Base-by-base conservation (phyloP, 2,888 invertebrate species). In the Neoascia interrupta region DNA sequence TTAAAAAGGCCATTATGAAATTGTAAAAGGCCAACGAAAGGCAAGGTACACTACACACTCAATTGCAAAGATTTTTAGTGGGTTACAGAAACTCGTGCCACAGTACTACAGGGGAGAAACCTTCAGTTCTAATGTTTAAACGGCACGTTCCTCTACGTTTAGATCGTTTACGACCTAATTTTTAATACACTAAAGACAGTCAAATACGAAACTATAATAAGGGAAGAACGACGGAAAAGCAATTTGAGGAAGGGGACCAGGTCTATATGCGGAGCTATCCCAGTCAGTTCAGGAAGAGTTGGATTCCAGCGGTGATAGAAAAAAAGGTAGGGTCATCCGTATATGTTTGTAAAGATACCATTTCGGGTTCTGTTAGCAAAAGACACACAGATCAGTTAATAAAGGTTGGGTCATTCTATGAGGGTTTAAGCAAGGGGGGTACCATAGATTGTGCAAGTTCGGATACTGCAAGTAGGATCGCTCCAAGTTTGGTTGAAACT, bases 1-100 rank as follows among this genome's bases (percentile, higher is more conserved):
- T 75, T 5, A 47, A 79, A 10, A 34, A 73, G 5, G 81, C 56
- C 1, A 51, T 81, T n/a, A 66, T 66, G 41, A 21, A 64, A 31
- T 26, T 49, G 3, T 28, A 49, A 11, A 11, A 11, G 11, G 61
- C 23, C 31, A 23, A 39, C 2, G 37, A 37, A n/a, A 31, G 31
- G 8, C 31, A n/a, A 31, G 31, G 31, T 31, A 2, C 4, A 21
- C 5, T 31, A 2, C 4, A 21, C 5, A 31, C 31, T 31, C 31
- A 31, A 31, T 36, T 36, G 13, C 15, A 15, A 3, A 15, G 15
- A 13, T 43, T 43, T 43, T 21, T 43, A n/a, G 19, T 39, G 10
- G 18, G 47, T 19, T 60, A 47, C 21, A 37, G 49, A 18, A 45
- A 47, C 16, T 37, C 61, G 4, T 5, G 1, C 10, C 64, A 64